These are phyloP conservation scores for Orchesella flavescens DNA, from an alignment of 2,888 invertebrate species.

Conservation along the genomic window DNA sequence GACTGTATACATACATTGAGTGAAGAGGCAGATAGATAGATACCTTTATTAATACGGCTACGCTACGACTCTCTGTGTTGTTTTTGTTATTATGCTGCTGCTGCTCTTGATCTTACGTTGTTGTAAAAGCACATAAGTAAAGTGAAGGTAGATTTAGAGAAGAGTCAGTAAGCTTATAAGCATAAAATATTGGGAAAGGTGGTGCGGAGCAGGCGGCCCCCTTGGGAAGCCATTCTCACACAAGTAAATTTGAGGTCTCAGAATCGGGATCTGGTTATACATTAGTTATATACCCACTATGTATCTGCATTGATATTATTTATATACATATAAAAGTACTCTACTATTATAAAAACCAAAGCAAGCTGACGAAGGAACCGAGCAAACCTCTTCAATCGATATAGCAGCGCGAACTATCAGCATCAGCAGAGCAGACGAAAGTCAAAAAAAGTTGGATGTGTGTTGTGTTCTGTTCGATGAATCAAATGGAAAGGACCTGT, in stretches of 20 bases:
- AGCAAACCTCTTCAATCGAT: slow-evolving; percentile 49
- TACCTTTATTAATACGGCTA: too few species aligned
- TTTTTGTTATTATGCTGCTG: not conserved
- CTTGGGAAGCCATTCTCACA: slow-evolving; percentile 32
- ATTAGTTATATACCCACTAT: not conserved
- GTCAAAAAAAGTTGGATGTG: slow-evolving; percentile 27
- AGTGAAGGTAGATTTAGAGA: too few species aligned
- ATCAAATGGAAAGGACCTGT: not conserved
- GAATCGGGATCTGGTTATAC: slow-evolving; percentile 20
- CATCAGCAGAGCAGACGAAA: slow-evolving; percentile 38
- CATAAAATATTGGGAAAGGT: slow-evolving; percentile 29
- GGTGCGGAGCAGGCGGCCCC: slow-evolving; percentile 51
- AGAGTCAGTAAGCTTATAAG: too few species aligned
- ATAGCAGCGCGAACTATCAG: slow-evolving; percentile 55
- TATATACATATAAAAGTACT: slow-evolving; percentile 13
- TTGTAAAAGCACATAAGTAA: too few species aligned
- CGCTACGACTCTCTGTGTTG: not conserved
- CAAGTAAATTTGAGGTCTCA: slow-evolving; percentile 5
- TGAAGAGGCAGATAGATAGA: too few species aligned
- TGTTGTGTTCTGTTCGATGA: not conserved
- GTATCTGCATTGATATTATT: not conserved
- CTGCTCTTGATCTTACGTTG: not conserved
- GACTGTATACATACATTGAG: too few species aligned
- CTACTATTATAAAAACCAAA: not conserved
- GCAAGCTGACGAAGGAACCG: slow-evolving; percentile 39